These are phyloP conservation scores for Sussaba pulchella DNA, from an alignment of 2,888 invertebrate genomes.

Conservation along the genomic window DNA sequence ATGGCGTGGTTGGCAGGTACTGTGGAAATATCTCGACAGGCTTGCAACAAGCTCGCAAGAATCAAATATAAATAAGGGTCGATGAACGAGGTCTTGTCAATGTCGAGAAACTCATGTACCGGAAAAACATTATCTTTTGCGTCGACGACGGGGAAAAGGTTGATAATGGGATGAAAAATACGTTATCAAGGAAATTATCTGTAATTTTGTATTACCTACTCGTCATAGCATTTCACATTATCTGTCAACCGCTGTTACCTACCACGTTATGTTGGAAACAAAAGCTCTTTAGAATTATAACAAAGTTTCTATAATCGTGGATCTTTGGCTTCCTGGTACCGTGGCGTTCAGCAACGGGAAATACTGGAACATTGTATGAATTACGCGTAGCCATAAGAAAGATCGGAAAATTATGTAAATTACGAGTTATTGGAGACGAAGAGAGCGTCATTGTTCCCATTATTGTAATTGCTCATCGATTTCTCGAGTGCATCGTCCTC, in stretches of 20 bases:
- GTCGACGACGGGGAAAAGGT: neutral
- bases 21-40: neutral
- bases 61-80: conserved; percentile 3
- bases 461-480: conserved; percentile 14
- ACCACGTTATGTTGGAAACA: neutral
- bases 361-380: too few relatives aligned
- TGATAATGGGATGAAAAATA: neutral
- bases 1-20: too few relatives aligned
- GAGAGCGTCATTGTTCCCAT: neutral
- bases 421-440: conserved; percentile 20
- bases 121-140: neutral
- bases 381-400: too few relatives aligned
- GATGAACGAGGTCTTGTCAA: conserved; percentile 21
- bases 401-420: conserved; percentile 19
- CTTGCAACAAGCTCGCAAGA: neutral
- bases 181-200: neutral
- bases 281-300: neutral
- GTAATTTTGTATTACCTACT: conserved; percentile 21
- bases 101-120: conserved; percentile 8
- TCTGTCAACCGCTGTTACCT: neutral
- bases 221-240: neutral
- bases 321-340: neutral
- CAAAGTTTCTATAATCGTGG: neutral
- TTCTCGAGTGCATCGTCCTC: conserved; percentile 33
- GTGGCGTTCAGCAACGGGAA: neutral